Conservation (phyloP, 2,113 vertebrate species). For the Onychostruthus taczanowskii region DNA sequence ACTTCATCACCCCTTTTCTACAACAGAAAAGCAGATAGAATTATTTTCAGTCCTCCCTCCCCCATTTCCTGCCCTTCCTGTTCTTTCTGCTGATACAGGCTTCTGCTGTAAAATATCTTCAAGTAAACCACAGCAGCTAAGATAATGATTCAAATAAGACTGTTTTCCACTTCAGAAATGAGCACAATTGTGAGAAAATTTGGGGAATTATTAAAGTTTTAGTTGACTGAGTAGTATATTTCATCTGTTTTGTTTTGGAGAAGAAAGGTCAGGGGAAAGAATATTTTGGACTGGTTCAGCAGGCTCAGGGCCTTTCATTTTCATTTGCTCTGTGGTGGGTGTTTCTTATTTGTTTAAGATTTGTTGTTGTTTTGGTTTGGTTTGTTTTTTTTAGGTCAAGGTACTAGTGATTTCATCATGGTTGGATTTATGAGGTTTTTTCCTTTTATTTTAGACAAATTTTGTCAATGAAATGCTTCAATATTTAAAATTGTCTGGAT, state of each 20-base stretch:
- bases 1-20: background rate
- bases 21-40: background rate
- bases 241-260: background rate
- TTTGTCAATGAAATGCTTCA: background rate
- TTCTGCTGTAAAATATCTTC: background rate
- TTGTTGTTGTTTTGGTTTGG: background rate
- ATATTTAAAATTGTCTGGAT: background rate
- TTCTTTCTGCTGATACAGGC: background rate
- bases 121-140: background rate
- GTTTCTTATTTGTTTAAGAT: background rate
- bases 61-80: background rate
- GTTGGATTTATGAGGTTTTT: fast-evolving
- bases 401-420: background rate
- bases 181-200: background rate
- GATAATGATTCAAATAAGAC: background rate
- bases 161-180: background rate
- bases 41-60: background rate
- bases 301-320: background rate
- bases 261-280: background rate
- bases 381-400: background rate
- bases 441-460: background rate
- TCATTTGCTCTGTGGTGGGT: background rate
- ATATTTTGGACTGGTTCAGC: background rate
- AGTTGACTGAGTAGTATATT: background rate
- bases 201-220: background rate